These are phyloP conservation scores for Cydia splendana DNA, from an alignment of 1,140 invertebrate species.

Conservation along the genomic window DNA sequence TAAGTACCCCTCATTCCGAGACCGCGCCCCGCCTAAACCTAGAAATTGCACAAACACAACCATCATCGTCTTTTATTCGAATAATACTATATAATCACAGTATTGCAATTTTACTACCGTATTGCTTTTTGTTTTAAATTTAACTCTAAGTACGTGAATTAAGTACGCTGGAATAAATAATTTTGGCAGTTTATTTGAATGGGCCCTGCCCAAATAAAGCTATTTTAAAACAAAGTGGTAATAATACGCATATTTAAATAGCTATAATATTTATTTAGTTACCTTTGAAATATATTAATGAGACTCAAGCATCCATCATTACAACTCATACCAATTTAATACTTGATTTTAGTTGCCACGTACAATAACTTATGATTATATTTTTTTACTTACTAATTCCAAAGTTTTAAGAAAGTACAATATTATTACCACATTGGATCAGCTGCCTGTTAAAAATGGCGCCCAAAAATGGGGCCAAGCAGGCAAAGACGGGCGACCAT, in stretches of 20 bases:
- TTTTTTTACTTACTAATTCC: neutral
- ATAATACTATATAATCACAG: constrained; percentile 76
- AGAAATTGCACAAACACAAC: constrained; percentile 78
- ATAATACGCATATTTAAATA: constrained; percentile 6
- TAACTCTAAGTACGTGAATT: constrained; percentile 30
- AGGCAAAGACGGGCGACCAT: constrained; percentile 61
- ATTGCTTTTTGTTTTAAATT: constrained; percentile 57
- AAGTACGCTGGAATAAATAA: constrained; percentile 30
- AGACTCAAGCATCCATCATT: neutral
- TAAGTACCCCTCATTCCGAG: constrained; percentile 47
- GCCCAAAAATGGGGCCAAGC: constrained; percentile 37
- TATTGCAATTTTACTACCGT: constrained; percentile 51
- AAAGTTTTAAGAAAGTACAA: neutral
- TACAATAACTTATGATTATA: constrained; percentile 7
- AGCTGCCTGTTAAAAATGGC: constrained; percentile 35
- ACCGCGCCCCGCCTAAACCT: constrained; percentile 68
- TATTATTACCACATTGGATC: constrained; percentile 35
- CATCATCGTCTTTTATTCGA: constrained; percentile 70
- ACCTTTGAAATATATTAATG: neutral
- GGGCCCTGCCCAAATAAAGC: constrained; percentile 24
- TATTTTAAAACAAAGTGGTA: constrained; percentile 8
- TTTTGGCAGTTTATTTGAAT: constrained; percentile 8
- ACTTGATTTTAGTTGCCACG: neutral
- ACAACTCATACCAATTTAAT: neutral
- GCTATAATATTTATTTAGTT: constrained; percentile 3